A percentile compares a stretch with the other conserved stretches of the same genome.
phyloP scores from a whole-genome alignment of 1,140 invertebrate species.

The Formica exsecta region DNA sequence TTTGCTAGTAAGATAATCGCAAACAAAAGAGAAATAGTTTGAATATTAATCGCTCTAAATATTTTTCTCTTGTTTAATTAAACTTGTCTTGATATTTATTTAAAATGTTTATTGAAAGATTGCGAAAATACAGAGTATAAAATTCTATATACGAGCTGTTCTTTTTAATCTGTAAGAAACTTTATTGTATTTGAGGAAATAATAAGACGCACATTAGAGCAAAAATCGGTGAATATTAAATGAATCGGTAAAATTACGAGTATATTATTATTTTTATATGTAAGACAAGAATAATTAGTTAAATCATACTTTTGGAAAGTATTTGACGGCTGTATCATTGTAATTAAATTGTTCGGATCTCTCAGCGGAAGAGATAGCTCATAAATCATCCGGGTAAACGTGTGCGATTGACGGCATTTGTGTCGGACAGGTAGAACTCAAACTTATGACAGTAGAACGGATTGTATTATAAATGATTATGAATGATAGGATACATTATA shows the following conservation, averaged over 20 bases:
- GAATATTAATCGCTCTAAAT: not conserved
- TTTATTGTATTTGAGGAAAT: constrained; percentile 75
- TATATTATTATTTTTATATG: not conserved
- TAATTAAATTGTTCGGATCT: constrained; percentile 40
- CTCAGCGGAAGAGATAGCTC: constrained; percentile 27
- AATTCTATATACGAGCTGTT: not conserved
- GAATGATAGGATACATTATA: not conserved
- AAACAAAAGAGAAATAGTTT: too few species aligned
- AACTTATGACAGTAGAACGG: constrained; percentile 18
- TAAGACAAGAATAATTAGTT: not conserved
- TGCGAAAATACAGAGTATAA: not conserved
- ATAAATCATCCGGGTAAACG: constrained; percentile 41
- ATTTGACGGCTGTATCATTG: constrained; percentile 55
- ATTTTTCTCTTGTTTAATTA: not conserved
- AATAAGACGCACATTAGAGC: constrained; percentile 55
- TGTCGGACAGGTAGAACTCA: constrained; percentile 32
- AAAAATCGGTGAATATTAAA: constrained; percentile 32
- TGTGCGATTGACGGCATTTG: constrained; percentile 51
- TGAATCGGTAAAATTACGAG: not conserved
- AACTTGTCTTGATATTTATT: not conserved
- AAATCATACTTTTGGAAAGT: constrained; percentile 48
- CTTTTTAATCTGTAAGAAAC: not conserved
- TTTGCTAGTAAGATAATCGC: not conserved
- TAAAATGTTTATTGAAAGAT: not conserved
- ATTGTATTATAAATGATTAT: constrained; percentile 32